Evolutionary conservation across 2,113 vertebrate species (phyloP).

Genomic region (Tinamus guttatus): DNA sequence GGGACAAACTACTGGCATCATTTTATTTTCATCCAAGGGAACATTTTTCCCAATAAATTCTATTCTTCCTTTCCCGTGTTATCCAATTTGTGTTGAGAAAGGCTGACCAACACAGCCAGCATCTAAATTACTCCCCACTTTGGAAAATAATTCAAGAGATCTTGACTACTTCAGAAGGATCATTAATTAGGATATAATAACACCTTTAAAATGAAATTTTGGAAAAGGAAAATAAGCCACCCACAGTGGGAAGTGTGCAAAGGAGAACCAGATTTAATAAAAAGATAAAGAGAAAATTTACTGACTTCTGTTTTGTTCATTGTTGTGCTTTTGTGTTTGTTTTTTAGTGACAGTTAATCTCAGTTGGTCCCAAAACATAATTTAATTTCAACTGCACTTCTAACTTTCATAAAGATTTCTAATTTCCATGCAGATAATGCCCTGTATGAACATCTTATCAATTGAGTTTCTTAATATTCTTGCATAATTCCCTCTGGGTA

Average conservation of each 20-base stretch:
- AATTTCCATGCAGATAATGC: neutral
- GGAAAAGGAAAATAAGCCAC: neutral
- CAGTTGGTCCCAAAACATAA: neutral
- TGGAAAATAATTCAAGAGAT: neutral
- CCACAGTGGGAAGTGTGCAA: neutral
- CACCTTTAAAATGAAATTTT: neutral
- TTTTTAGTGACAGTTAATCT: neutral
- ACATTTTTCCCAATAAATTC: neutral
- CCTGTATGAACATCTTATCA: neutral
- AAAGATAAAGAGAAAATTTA: neutral
- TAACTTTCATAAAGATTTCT: neutral
- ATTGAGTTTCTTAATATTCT: neutral
- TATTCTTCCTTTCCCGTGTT: neutral
- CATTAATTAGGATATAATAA: neutral
- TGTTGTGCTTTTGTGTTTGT: rapidly evolving
- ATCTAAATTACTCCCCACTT: neutral
- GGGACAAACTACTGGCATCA: neutral
- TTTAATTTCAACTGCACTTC: neutral
- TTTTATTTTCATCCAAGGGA: neutral
- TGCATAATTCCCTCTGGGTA: neutral
- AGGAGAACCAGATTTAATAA: neutral
- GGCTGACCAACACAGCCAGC: neutral
- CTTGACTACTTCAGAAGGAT: neutral
- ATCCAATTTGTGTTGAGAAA: neutral
- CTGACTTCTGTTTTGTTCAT: neutral